Percentiles rank a stretch among this genome's conserved stretches.
These are phyloP conservation scores for Eubasilissa splendida DNA, from an alignment of 2,888 invertebrate genomes.

Conservation along the genomic window DNA sequence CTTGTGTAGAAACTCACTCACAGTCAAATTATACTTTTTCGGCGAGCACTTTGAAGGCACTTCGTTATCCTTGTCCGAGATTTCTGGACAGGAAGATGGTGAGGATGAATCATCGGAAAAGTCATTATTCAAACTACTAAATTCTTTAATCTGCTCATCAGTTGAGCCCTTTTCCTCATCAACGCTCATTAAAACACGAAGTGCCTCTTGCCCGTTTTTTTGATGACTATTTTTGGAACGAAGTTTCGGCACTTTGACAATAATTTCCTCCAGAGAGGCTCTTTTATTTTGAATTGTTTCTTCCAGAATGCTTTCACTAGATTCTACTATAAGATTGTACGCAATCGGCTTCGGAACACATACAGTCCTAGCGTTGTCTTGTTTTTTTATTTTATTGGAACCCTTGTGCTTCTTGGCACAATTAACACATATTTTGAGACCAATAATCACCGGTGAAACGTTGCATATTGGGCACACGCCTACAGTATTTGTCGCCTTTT, in stretches of 20 bases:
- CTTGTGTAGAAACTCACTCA: conserved; percentile 79
- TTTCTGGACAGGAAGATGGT: conserved; percentile 60
- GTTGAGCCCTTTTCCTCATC: conserved; percentile 63
- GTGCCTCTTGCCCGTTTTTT: conserved; percentile 40
- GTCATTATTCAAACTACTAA: conserved; percentile 49
- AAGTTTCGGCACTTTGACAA: conserved; percentile 58
- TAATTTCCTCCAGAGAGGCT: conserved; percentile 56
- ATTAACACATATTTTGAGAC: conserved; percentile 1
- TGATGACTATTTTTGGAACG: conserved; percentile 13
- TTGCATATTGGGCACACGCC: not conserved
- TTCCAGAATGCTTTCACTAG: conserved; percentile 53
- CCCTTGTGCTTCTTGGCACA: not conserved
- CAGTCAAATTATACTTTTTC: conserved; percentile 63
- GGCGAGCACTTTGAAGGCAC: conserved; percentile 60
- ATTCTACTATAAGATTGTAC: conserved; percentile 59
- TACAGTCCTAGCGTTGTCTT: not conserved
- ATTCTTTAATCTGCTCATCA: conserved; percentile 57
- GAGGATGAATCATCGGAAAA: conserved; percentile 25
- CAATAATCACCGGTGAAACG: not conserved
- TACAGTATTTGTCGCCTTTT: not conserved
- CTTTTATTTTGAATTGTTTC: conserved; percentile 30
- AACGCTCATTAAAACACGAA: conserved; percentile 1
- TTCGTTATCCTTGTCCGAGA: conserved; percentile 62
- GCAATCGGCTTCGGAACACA: conserved; percentile 55
- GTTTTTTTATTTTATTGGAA: conserved; percentile 24